Evolutionary conservation across 35 echinoderm and acorn worm species (phyloP).

Genomic region (Lytechinus variegatus): DNA sequence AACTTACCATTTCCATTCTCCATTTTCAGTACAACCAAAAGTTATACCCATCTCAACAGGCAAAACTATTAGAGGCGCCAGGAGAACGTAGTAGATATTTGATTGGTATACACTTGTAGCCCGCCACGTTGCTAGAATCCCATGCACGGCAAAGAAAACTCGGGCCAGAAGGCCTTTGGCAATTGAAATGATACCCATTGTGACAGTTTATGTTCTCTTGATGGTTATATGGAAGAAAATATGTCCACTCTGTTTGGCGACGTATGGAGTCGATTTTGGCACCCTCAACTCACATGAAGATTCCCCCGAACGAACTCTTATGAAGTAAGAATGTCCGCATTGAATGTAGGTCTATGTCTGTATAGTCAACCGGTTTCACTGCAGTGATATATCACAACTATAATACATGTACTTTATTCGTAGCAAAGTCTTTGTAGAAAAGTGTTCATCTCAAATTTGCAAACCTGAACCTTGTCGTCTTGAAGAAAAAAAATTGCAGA

Average conservation of each 20-base stretch:
- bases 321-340: background rate
- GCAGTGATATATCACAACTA: background rate
- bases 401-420: background rate
- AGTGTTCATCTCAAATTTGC: too few species aligned
- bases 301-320: background rate
- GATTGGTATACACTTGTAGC: background rate
- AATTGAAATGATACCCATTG: conserved; percentile 36
- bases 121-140: conserved; percentile 9
- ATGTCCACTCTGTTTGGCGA: background rate
- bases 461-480: too few species aligned
- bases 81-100: background rate
- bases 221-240: background rate
- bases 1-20: conserved; percentile 58
- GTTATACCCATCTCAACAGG: conserved; percentile 4
- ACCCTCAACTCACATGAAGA: background rate
- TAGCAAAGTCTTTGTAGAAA: too few species aligned
- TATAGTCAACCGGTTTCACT: background rate
- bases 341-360: background rate
- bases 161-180: conserved; percentile 29
- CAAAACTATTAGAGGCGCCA: conserved; percentile 28
- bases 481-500: too few species aligned
- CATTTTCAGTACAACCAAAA: conserved; percentile 34
- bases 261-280: background rate
- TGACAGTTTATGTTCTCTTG: background rate
- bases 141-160: conserved; percentile 12